A percentile compares a stretch with the other conserved stretches of the same genome.
These are phyloP conservation scores for Lucifuga dentata DNA, from an alignment of 2,113 vertebrate species.

Conservation along the genomic window DNA sequence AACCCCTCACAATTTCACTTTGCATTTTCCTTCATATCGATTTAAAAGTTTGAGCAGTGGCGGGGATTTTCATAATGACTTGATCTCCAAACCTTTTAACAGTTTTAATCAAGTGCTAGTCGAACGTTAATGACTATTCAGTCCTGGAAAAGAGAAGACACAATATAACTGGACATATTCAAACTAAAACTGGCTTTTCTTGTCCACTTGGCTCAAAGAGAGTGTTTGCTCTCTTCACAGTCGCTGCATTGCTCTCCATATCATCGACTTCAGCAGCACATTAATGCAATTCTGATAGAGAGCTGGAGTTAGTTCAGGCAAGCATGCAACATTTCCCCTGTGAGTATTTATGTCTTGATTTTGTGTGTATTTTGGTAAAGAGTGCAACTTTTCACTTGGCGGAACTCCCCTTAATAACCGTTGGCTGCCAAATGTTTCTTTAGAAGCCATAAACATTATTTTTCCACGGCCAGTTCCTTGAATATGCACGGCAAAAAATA, in stretches of 20 bases:
- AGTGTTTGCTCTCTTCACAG: constrained; percentile 64
- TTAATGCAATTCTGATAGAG: constrained; percentile 79
- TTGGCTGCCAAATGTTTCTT: constrained; percentile 79
- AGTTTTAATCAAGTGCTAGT: no score
- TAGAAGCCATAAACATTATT: constrained; percentile 75
- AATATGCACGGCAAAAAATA: constrained; percentile 79
- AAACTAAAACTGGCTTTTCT: constrained; percentile 41
- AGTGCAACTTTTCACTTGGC: constrained; percentile 80
- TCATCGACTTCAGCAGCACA: constrained; percentile 75
- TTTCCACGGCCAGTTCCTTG: constrained; percentile 72
- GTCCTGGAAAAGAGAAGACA: no score
- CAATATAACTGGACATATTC: constrained; percentile 34
- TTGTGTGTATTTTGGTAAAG: constrained; percentile 75
- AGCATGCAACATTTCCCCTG: constrained; percentile 70
- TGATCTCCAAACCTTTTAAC: no score
- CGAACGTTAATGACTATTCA: no score
- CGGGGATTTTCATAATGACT: no score
- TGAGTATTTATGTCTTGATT: constrained; percentile 76
- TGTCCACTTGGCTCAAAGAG: constrained; percentile 66
- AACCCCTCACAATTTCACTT: no score
- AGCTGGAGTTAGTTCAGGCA: constrained; percentile 73
- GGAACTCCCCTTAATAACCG: constrained; percentile 78
- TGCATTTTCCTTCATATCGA: no score
- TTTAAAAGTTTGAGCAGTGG: no score
- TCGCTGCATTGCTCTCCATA: constrained; percentile 62